A percentile compares a stretch with the other conserved stretches of the same genome.
phyloP scores from a whole-genome alignment of 2,888 invertebrate species.

The Drosophila nr. perissopoda region DNA sequence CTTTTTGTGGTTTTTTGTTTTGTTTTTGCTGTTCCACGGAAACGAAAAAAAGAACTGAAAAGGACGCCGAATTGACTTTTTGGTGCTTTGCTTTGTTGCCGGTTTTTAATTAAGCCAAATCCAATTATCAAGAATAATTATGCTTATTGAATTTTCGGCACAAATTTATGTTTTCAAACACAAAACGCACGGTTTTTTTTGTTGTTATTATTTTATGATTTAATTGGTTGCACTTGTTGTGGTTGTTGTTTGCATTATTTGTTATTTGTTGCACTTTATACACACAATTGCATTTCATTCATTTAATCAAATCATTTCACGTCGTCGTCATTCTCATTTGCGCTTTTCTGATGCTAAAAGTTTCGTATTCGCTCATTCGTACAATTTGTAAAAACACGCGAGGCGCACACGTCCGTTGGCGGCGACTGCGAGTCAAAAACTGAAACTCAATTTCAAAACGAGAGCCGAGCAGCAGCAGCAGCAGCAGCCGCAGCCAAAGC shows the following conservation, averaged over 20 bases:
- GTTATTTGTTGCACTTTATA: constrained; percentile 23
- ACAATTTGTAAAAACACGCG: constrained; percentile 48
- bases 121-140: constrained; percentile 47
- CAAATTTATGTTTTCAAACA: constrained; percentile 9
- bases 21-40: constrained; percentile 13
- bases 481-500: constrained; percentile 10
- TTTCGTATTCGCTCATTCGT: constrained; percentile 69
- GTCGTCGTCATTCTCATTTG: constrained; percentile 51
- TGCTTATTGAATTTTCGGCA: constrained; percentile 30
- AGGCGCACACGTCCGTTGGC: constrained; percentile 67
- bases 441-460: constrained; percentile 59
- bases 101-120: constrained; percentile 39
- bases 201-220: constrained; percentile 5
- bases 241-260: constrained; percentile 19
- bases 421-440: constrained; percentile 74
- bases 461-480: constrained; percentile 37
- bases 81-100: constrained; percentile 16
- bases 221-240: constrained; percentile 26
- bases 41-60: constrained; percentile 12
- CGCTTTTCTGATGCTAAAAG: constrained; percentile 38
- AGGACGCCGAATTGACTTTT: constrained; percentile 22
- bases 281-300: constrained; percentile 25
- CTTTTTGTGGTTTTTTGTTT: not conserved
- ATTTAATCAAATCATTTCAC: constrained; percentile 27
- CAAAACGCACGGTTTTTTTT: constrained; percentile 1